A percentile compares a stretch with the other conserved stretches of the same genome.
Conservation (phyloP, 2,797 vertebrate species). For the Margarornis squamiger region DNA sequence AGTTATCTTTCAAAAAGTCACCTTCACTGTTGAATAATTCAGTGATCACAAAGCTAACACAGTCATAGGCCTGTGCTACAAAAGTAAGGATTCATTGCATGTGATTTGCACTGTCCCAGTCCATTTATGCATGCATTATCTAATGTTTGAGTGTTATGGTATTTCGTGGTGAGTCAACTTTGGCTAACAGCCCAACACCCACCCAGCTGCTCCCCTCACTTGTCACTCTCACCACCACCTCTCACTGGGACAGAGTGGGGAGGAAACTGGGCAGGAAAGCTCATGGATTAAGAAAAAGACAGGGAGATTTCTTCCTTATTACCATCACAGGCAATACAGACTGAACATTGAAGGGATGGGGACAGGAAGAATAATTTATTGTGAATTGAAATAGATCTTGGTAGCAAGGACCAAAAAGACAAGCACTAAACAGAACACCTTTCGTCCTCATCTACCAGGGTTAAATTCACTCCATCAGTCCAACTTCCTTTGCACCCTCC, state of each 20-base stretch:
- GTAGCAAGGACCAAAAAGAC: background rate
- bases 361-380: background rate
- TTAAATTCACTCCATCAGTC: background rate
- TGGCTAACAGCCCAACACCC: background rate
- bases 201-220: background rate
- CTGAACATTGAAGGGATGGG: rapidly evolving
- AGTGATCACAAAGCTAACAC: background rate
- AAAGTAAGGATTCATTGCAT: background rate
- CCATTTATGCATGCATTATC: background rate
- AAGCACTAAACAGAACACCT: background rate
- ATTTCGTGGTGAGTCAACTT: background rate
- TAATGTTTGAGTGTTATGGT: background rate
- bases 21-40: background rate
- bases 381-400: background rate
- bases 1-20: background rate
- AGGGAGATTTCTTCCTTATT: background rate
- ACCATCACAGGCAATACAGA: background rate
- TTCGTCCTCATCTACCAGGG: background rate
- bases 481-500: background rate
- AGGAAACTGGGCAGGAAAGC: background rate
- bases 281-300: background rate
- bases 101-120: background rate
- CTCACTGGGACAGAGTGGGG: background rate
- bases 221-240: background rate
- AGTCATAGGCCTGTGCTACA: rapidly evolving